Evolutionary conservation across 1,140 invertebrate species (phyloP).

Genomic region (Maconellicoccus hirsutus): DNA sequence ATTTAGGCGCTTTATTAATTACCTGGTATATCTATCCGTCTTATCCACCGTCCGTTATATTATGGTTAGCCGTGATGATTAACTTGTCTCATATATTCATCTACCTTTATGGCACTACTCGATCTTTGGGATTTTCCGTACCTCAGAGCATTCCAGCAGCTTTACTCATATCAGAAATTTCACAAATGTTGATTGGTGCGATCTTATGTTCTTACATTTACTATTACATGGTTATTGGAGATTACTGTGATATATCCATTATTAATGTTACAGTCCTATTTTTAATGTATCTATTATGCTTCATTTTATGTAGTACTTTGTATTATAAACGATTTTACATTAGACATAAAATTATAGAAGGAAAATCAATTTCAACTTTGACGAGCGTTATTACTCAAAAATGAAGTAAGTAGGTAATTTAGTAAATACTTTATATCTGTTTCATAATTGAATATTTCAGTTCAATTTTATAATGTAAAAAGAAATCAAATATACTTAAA

Average conservation of each 20-base stretch:
- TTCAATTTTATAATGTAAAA: no score
- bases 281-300: neutral
- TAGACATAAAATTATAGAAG: neutral
- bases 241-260: neutral
- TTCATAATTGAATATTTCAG: neutral
- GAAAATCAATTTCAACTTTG: neutral
- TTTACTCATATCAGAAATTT: neutral
- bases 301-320: neutral
- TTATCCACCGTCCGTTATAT: neutral
- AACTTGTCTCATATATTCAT: neutral
- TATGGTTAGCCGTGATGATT: neutral
- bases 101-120: neutral
- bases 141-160: neutral
- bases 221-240: neutral
- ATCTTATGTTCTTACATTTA: neutral
- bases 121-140: neutral
- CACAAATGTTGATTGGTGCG: neutral
- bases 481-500: no score
- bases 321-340: neutral
- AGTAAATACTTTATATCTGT: neutral
- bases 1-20: slow-evolving; percentile 5
- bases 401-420: neutral
- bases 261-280: neutral
- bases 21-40: slow-evolving; percentile 14
- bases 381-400: neutral